Evolutionary conservation across 2,888 invertebrate species (phyloP), one percentile per base, ranked within the genome.

Genomic region (Hydrotaea diabolus): DNA sequence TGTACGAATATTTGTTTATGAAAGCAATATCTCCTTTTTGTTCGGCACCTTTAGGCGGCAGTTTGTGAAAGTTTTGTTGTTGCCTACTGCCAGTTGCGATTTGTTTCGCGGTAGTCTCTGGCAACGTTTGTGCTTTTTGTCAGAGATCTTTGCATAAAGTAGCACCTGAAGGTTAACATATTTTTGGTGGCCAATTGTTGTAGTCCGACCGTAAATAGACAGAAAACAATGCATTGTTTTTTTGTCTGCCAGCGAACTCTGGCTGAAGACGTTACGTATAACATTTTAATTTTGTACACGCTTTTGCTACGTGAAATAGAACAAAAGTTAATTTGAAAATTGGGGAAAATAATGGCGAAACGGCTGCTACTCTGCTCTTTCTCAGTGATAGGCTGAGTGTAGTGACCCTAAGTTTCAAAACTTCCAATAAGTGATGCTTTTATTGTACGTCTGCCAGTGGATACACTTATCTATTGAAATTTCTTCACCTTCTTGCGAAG

Each of bases 141-240:
- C 71, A 80, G 57, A 73, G 79, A 85, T 73, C 73, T 82, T 80
- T 85, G 79, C 85, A 85, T 85, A 85, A 82, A 85, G 79, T 85
- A 80, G 82, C 85, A 85, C 85, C 85, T 80, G 79, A 82, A 82
- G 85, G 82, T 80, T 80, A 79, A 85, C 79, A 73, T 85, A 85
- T 85, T 85, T 84, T 78, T 85, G 79, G 81, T 82, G 79, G 82
- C 77, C 85, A 85, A 85, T 85, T 85, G 82, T 82, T 85, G 80
- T 82, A 78, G 4, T 13, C 78, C 71, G 75, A 81, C 80, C 80
- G 72, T 81, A 78, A 78, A 80, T 62, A 78, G 84, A 78, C 75
- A 78, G 75, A 75, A 77, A 78, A 84, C 83, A 80, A 84, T 77
- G 31, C 80, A 80, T 84, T 77, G 83, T 80, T 75, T 66, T 4